Base-by-base conservation (phyloP, 2,797 vertebrate genomes). In the Emys orbicularis region DNA sequence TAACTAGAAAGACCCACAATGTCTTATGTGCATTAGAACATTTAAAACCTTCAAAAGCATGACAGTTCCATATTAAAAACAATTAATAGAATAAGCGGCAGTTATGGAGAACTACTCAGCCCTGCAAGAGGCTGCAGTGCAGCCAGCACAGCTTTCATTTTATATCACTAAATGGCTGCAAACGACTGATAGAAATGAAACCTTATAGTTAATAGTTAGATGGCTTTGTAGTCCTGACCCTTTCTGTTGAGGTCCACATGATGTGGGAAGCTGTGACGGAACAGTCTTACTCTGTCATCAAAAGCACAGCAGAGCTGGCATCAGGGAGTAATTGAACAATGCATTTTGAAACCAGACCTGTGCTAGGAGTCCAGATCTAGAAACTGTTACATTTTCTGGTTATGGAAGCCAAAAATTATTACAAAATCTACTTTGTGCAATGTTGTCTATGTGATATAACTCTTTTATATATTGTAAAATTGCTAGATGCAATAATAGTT, bases 61-160 rank as follows among this genome's bases (percentile, higher is more conserved):
- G n/a, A 37, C 16, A 87, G 21, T 41, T 72, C n/a, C 21, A 6
- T 37, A n/a, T n/a, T 50, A 31, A 54, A 13, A 80, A 2, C 6
- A 2, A 49, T 83, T 87, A 6, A 25, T 53, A 76, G 41, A 47
- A 76, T 65, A 57, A 31, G 5, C 12, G 87, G n/a, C 12, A 79
- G 0, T 59, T 18, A 7, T 1, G 0, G 74, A 29, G 23, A 77
- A 16, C 34, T 12, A 59, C 21, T n/a, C 53, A 1, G 3, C 84
- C 88, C 80, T 53, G 16, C 34, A 8, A 27, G 49, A 53, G 57
- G 72, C 53, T 21, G 12, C 79, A 50, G 31, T 25, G 81, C 31
- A 83, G 19, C 34, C 53, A 80, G 61, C 85, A 31, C 44, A 27
- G 31, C 3, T 54, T 29, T 31, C 3, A 93, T 52, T 87, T 41